Conservation (phyloP, 2,113 vertebrate species). For the Pachycephala philippinensis region DNA sequence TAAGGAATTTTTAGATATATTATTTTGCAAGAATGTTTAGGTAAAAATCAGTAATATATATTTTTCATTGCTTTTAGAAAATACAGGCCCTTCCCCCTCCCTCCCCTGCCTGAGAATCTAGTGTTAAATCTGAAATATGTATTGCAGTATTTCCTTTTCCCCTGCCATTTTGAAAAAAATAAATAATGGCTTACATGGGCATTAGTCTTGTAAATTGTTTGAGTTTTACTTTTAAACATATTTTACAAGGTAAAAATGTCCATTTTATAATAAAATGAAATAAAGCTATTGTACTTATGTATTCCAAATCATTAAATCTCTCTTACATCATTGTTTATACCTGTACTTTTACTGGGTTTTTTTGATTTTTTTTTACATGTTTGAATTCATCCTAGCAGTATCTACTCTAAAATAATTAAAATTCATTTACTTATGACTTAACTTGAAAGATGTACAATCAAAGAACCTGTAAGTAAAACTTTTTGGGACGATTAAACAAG, state of each 20-base stretch:
- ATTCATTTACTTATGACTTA: not conserved
- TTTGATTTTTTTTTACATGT: not conserved
- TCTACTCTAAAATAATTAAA: not conserved
- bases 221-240: not conserved
- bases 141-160: not conserved
- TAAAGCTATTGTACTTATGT: not conserved
- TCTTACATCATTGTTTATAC: not conserved
- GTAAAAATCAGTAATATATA: not conserved
- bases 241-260: not conserved
- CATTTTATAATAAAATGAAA: not conserved
- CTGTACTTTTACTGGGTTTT: not conserved
- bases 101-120: rapidly evolving
- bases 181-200: not conserved
- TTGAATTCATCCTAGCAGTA: not conserved
- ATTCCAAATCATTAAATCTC: not conserved
- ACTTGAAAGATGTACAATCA: not conserved
- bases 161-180: not conserved
- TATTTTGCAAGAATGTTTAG: not conserved
- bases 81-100: rapidly evolving
- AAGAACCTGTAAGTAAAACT: not conserved
- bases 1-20: not conserved
- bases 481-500: not conserved
- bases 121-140: not conserved
- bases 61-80: not conserved
- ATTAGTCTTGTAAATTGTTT: not conserved